Evolutionary conservation across 2,113 vertebrate species (phyloP).

Genomic region (Aptenodytes forsteri): DNA sequence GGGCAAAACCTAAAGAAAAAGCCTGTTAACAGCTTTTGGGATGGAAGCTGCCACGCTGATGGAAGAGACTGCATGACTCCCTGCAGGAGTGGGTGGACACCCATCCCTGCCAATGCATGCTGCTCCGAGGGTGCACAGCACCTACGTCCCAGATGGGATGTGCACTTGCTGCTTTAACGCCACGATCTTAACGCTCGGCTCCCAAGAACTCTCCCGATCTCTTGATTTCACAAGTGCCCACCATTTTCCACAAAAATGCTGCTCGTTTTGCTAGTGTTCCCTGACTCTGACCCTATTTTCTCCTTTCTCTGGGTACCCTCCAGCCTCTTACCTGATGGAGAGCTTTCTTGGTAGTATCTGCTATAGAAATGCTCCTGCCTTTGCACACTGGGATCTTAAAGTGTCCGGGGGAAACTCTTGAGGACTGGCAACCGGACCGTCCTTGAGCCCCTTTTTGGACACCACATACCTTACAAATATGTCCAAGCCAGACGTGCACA

Average conservation of each 20-base stretch:
- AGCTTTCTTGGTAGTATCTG: neutral
- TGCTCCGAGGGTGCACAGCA: neutral
- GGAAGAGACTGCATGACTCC: accelerated
- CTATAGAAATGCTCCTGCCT: neutral
- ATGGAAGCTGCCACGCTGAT: neutral
- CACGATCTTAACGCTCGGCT: accelerated
- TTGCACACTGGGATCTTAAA: neutral
- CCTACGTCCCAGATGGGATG: neutral
- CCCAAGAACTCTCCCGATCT: neutral
- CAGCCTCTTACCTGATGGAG: neutral
- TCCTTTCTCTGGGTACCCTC: neutral
- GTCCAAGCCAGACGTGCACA: neutral
- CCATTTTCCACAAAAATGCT: neutral
- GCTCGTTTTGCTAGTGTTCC: neutral
- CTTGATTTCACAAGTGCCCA: neutral
- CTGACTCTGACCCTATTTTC: too few relatives aligned
- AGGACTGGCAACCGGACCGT: too few relatives aligned
- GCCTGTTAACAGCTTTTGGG: neutral
- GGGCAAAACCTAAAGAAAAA: neutral
- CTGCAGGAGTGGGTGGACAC: neutral
- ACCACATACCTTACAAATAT: neutral
- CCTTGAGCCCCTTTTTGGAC: neutral
- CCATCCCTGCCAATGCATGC: neutral
- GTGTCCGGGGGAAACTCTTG: neutral
- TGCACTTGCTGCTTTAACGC: neutral